Base-by-base conservation (phyloP, 2,888 invertebrate species). In the Noctuana brunneofusca region DNA sequence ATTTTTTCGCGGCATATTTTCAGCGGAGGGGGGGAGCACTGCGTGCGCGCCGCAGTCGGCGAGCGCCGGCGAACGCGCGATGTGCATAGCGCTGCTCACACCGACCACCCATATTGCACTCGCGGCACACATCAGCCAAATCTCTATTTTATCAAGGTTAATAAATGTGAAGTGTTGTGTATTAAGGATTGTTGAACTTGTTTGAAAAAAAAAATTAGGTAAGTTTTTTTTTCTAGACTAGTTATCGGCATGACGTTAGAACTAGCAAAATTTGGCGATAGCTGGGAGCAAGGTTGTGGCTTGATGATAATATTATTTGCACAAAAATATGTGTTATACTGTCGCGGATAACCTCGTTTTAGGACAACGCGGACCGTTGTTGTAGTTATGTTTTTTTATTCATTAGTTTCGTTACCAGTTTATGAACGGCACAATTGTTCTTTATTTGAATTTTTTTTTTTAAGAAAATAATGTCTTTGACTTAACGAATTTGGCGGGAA, bases 11-110 rank as follows among this genome's bases (percentile, higher is more conserved):
- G 84, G 81, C 79, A 82, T 78, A 81, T 81, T 84, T 80, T 75
- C 74, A 73, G 78, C 73, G 76, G 75, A 72, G 74, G 74, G 71
- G 69, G 68, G 68, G 65, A 50, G 76, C 71, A 70, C 68, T 71
- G 76, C 87, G 88, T 88, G 86, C 85, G 84, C 87, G 89, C 89
- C 87, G 87, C 81, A 80, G 89, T 90, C 89, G 89, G 87, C 86
- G 72, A 72, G 71, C 72, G 89, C 89, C 89, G 88, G 88, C 89
- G 80, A 78, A 38, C 79, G 80, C 83, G 85, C 83, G 79, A 85
- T 83, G 86, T 83, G 82, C 87, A 84, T 71, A 75, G 71, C 74
- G 72, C 66, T 69, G 66, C 59, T 62, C 60, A 63, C 74, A 69
- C 43, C 43, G 71, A 71, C 71, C 66, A 68, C 68, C 66, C 68